Percentiles rank a stretch among this genome's conserved stretches.
Evolutionary conservation across 2,113 vertebrate species (phyloP).

Genomic region (Malaclemys terrapin): DNA sequence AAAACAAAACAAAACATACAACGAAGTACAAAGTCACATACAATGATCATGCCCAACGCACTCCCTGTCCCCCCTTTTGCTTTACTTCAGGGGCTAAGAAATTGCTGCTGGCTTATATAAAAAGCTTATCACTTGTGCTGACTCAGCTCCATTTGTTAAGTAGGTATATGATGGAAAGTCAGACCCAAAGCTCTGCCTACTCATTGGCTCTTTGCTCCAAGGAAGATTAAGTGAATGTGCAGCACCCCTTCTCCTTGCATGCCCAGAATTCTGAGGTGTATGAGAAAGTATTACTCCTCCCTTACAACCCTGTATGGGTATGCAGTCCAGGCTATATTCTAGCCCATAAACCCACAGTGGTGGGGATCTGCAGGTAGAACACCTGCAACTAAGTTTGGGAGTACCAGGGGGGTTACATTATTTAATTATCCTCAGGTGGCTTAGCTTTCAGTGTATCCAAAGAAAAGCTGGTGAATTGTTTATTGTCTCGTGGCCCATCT

Average conservation of each 20-base stretch:
- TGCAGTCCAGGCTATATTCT: not conserved
- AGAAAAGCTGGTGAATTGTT: not conserved
- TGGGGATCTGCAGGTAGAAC: not conserved
- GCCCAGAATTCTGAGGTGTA: not conserved
- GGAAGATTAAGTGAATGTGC: not conserved
- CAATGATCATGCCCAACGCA: not conserved
- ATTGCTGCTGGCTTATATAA: not conserved
- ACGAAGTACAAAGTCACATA: not conserved
- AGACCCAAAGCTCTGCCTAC: not conserved
- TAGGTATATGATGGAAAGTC: not conserved
- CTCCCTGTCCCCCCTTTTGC: not conserved
- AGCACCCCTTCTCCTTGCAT: not conserved
- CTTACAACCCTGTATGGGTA: not conserved
- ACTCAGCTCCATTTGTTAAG: not conserved
- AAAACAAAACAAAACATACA: not conserved
- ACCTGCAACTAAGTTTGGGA: not conserved
- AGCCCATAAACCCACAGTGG: not conserved
- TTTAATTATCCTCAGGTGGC: not conserved
- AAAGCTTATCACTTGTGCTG: not conserved
- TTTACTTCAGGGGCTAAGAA: accelerated
- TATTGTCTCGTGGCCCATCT: conserved; percentile 7
- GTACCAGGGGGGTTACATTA: not conserved
- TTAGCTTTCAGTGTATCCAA: not conserved
- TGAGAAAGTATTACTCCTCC: not conserved
- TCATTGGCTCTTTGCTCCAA: not conserved